Evolutionary conservation across 2,797 vertebrate genomes (phyloP).

Genomic region (Cephalopachus bancanus): DNA sequence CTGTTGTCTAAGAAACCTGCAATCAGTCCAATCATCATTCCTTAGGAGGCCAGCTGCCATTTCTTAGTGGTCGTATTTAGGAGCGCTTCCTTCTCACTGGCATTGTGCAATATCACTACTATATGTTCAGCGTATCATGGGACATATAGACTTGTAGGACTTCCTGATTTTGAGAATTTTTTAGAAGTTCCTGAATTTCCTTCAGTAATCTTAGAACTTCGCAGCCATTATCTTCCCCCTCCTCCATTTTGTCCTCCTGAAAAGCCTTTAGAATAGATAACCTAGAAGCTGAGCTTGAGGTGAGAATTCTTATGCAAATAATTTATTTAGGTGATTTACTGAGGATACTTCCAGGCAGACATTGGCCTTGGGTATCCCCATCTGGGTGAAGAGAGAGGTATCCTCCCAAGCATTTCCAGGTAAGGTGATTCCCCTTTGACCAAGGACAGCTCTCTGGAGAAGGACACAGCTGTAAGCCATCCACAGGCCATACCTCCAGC

Average conservation of each 20-base stretch:
- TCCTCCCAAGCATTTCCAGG: background rate
- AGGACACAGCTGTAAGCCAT: background rate
- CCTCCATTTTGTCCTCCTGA: background rate
- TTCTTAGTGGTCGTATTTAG: background rate
- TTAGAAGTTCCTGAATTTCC: background rate
- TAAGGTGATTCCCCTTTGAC: background rate
- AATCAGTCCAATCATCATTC: accelerated
- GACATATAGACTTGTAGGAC: background rate
- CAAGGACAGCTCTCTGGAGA: background rate
- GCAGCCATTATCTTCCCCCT: background rate
- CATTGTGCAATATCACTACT: accelerated
- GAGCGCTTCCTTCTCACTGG: background rate
- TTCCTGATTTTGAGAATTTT: background rate
- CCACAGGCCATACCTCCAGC: background rate
- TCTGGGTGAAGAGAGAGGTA: background rate
- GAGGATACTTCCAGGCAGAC: background rate
- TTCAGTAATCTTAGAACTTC: background rate
- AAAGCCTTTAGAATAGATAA: background rate
- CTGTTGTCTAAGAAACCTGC: no score
- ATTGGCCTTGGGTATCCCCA: background rate
- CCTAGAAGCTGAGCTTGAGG: background rate
- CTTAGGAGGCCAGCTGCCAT: accelerated
- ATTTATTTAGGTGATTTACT: no score
- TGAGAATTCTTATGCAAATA: background rate
- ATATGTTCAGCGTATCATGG: accelerated